phyloP scores from a whole-genome alignment of 2,797 vertebrate species.

The Oreochromis mossambicus region DNA sequence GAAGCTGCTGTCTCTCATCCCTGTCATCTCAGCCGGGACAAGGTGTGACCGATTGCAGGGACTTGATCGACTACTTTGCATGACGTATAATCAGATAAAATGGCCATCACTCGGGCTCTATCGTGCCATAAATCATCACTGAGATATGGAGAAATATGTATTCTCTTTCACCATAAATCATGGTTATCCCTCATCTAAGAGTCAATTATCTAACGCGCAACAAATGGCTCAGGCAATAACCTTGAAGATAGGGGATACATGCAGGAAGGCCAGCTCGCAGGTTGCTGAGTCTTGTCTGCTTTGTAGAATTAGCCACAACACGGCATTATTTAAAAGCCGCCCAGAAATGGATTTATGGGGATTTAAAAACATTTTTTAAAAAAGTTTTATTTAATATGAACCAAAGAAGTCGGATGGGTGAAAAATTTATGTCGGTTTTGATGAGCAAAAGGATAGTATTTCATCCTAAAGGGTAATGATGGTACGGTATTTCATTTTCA shows the following conservation, averaged over 20 bases:
- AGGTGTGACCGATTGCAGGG: constrained; percentile 63
- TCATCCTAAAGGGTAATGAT: constrained; percentile 12
- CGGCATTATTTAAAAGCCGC: constrained; percentile 1
- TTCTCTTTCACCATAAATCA: constrained; percentile 76
- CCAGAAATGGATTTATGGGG: constrained; percentile 17
- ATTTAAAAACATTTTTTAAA: constrained; percentile 1
- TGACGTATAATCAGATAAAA: constrained; percentile 77
- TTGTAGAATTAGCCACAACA: constrained; percentile 3
- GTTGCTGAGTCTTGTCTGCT: not conserved
- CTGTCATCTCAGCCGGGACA: constrained; percentile 41
- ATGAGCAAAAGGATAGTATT: constrained; percentile 27
- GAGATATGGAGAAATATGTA: constrained; percentile 73
- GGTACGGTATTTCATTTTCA: constrained; percentile 12
- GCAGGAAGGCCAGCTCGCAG: not conserved
- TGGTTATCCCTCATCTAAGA: constrained; percentile 74
- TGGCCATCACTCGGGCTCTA: constrained; percentile 68
- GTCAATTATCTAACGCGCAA: constrained; percentile 74
- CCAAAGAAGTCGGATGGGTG: not conserved
- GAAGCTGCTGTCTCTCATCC: constrained; percentile 43
- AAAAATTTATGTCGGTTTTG: constrained; percentile 15
- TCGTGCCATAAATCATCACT: constrained; percentile 71
- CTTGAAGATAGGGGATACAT: constrained; percentile 59
- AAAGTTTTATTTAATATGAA: constrained; percentile 2
- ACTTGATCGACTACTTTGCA: constrained; percentile 77
- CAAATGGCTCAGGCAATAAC: constrained; percentile 66